Conservation (phyloP, 2,797 vertebrate species). For the Eidolon dupreanum region DNA sequence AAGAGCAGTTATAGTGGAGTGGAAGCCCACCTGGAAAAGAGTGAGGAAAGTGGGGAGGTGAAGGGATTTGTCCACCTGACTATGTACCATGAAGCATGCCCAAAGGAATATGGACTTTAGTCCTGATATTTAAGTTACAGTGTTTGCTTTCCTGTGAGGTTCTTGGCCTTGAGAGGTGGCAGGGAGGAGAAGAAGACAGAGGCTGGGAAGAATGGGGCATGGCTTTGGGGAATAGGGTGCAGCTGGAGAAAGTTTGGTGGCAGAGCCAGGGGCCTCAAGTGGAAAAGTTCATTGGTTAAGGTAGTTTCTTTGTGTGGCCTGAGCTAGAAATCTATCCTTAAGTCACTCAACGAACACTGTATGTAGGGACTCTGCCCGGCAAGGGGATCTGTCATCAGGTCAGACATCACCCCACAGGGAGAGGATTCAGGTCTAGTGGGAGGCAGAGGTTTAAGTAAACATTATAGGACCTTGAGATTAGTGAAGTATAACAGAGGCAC, state of each 20-base stretch:
- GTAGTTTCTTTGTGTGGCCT: background rate
- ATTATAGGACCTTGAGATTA: background rate
- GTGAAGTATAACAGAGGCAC: background rate
- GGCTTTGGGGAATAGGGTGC: background rate
- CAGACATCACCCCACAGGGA: background rate
- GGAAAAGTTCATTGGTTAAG: background rate
- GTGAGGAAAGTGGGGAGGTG: background rate
- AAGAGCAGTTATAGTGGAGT: background rate
- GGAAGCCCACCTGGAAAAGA: background rate
- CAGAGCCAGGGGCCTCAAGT: background rate
- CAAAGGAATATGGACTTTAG: background rate
- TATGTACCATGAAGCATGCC: background rate
- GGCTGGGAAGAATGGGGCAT: background rate
- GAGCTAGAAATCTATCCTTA: background rate
- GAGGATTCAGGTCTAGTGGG: background rate
- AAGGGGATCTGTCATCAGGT: background rate
- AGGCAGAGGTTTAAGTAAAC: background rate
- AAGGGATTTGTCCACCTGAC: background rate
- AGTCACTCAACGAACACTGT: background rate
- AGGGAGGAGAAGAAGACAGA: background rate
- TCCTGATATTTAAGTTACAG: no score
- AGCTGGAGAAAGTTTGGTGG: background rate
- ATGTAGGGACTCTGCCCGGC: background rate
- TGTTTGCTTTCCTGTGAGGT: background rate
- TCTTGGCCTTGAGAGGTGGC: background rate